Evolutionary conservation across 2,888 invertebrate genomes (phyloP).

Genomic region (Lasioglossum vierecki): DNA sequence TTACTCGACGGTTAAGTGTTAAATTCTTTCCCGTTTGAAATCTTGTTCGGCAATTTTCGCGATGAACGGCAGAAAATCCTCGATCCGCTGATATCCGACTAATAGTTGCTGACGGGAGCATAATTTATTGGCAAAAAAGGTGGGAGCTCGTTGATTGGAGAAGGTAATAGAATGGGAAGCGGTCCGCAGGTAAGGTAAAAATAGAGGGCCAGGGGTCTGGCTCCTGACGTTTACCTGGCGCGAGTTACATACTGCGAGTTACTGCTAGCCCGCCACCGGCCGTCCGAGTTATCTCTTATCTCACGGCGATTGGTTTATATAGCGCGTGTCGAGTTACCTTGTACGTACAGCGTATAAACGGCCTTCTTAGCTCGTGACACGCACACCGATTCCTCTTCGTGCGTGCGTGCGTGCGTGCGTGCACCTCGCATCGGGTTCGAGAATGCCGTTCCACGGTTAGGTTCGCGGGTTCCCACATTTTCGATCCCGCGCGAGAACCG

Average conservation of each 20-base stretch:
- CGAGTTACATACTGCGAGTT: conserved; percentile 18
- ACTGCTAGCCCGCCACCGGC: conserved; percentile 15
- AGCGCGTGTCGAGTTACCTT: conserved; percentile 53
- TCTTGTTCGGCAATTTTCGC: background rate
- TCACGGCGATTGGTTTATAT: conserved; percentile 57
- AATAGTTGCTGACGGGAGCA: background rate
- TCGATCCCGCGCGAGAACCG: conserved; percentile 27
- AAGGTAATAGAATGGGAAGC: conserved; percentile 1
- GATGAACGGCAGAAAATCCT: background rate
- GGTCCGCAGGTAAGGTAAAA: conserved; percentile 8
- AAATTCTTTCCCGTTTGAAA: background rate
- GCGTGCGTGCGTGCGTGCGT: background rate
- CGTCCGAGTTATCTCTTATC: conserved; percentile 53
- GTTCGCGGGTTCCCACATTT: conserved; percentile 44
- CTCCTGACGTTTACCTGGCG: conserved; percentile 1
- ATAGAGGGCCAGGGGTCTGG: background rate
- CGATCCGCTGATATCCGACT: background rate
- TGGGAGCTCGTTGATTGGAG: background rate
- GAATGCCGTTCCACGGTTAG: conserved; percentile 43
- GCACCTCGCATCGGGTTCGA: conserved; percentile 30
- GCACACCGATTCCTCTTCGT: conserved; percentile 38
- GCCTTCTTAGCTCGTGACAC: conserved; percentile 55
- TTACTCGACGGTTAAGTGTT: no score
- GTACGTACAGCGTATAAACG: conserved; percentile 59
- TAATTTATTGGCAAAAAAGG: background rate